Percentiles rank a stretch among this genome's conserved stretches.
These are phyloP conservation scores for Bufo bufo DNA, from an alignment of 2,113 vertebrate genomes.

Conservation along the genomic window DNA sequence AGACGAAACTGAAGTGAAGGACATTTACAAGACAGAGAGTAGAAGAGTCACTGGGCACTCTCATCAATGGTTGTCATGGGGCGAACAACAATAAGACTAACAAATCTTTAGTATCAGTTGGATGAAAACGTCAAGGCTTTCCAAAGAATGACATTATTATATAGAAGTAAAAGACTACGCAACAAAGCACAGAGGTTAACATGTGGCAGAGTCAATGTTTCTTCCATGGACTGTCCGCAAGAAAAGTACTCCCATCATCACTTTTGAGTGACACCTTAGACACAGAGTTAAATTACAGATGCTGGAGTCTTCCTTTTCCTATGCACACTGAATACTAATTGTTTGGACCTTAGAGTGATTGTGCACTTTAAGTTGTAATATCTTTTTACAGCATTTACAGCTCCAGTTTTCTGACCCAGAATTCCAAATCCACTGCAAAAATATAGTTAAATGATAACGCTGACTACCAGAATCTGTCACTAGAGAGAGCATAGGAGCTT, in stretches of 20 bases:
- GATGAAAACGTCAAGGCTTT: neutral
- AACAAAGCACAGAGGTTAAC: neutral
- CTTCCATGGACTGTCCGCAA: neutral
- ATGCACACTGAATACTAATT: neutral
- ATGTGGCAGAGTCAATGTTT: neutral
- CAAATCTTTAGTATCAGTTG: slow-evolving; percentile 9
- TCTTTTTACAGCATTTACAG: too few relatives aligned
- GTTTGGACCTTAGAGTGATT: neutral
- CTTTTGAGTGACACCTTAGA: neutral
- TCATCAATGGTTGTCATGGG: neutral
- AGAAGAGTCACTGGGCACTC: neutral
- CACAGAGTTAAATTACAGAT: neutral
- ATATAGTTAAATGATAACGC: too few relatives aligned
- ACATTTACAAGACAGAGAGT: neutral
- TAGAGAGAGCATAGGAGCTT: too few relatives aligned
- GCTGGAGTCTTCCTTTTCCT: neutral
- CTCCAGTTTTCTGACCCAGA: too few relatives aligned
- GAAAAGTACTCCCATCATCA: neutral
- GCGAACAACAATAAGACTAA: neutral
- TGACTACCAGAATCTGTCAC: too few relatives aligned
- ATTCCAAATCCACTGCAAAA: too few relatives aligned
- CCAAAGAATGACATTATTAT: neutral
- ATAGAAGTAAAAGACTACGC: neutral
- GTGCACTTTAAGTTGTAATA: neutral
- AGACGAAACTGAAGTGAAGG: slow-evolving; percentile 15